Conservation (phyloP, 1,140 invertebrate genomes). For the Choristoneura fumiferana region DNA sequence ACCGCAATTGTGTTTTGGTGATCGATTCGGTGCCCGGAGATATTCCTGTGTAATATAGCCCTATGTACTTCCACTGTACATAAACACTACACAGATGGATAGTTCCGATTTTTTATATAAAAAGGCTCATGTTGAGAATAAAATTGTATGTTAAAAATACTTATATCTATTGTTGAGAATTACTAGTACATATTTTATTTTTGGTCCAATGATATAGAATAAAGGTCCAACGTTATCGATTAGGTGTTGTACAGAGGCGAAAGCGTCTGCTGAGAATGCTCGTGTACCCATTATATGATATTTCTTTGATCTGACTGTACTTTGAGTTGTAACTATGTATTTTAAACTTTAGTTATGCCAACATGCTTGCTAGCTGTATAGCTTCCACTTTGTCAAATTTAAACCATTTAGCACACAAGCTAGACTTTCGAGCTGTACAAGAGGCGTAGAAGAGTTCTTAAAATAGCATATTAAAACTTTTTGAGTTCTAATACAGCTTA, state of each 20-base stretch:
- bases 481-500: too few relatives aligned
- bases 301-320: too few relatives aligned
- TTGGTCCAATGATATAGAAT: constrained; percentile 61
- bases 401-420: too few relatives aligned
- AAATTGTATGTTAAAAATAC: constrained; percentile 53
- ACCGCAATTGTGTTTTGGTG: not conserved
- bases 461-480: too few relatives aligned
- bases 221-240: constrained; percentile 63
- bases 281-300: constrained; percentile 3
- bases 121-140: constrained; percentile 51
- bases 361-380: too few relatives aligned
- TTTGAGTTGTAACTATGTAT: too few relatives aligned
- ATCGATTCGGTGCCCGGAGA: too few relatives aligned
- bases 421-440: too few relatives aligned
- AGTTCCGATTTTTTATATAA: constrained; percentile 38
- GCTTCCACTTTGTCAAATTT: too few relatives aligned
- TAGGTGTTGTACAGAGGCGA: constrained; percentile 49
- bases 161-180: constrained; percentile 68
- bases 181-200: constrained; percentile 66
- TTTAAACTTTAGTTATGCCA: not conserved
- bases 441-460: too few relatives aligned
- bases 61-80: constrained; percentile 24
- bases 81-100: constrained; percentile 24
- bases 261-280: constrained; percentile 39
- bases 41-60: too few relatives aligned